These are phyloP conservation scores for Enteromius trimaculatus DNA, from an alignment of 2,797 vertebrate species.

Conservation along the genomic window DNA sequence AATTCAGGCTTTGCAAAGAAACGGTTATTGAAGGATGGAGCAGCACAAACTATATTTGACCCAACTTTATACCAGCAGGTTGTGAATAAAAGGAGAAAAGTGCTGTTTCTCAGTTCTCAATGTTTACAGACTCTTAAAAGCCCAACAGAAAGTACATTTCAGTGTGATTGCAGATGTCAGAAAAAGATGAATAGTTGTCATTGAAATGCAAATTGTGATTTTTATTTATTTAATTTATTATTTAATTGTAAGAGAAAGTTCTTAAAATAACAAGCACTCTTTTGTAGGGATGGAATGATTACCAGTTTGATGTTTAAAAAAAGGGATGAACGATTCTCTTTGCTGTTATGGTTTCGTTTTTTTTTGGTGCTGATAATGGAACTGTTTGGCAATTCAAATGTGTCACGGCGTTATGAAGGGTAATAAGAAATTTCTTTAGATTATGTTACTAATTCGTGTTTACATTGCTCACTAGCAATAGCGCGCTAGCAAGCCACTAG, in stretches of 20 bases:
- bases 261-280: too few species aligned
- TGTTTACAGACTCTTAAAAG: not conserved
- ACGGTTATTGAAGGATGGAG: not conserved
- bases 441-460: too few species aligned
- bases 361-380: too few species aligned
- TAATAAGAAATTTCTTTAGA: too few species aligned
- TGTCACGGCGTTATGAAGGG: too few species aligned
- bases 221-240: not conserved
- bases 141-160: not conserved
- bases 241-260: not conserved
- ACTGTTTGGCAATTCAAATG: too few species aligned
- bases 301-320: too few species aligned
- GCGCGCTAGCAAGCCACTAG: too few species aligned
- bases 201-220: not conserved
- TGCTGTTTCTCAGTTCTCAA: not conserved
- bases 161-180: not conserved
- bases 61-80: not conserved
- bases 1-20: not conserved
- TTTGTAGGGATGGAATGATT: too few species aligned
- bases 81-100: not conserved
- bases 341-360: too few species aligned
- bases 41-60: not conserved
- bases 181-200: not conserved
- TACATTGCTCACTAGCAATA: too few species aligned
- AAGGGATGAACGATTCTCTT: too few species aligned